Evolutionary conservation across 1,140 invertebrate species (phyloP).

Genomic region (Drosophila kikkawai): DNA sequence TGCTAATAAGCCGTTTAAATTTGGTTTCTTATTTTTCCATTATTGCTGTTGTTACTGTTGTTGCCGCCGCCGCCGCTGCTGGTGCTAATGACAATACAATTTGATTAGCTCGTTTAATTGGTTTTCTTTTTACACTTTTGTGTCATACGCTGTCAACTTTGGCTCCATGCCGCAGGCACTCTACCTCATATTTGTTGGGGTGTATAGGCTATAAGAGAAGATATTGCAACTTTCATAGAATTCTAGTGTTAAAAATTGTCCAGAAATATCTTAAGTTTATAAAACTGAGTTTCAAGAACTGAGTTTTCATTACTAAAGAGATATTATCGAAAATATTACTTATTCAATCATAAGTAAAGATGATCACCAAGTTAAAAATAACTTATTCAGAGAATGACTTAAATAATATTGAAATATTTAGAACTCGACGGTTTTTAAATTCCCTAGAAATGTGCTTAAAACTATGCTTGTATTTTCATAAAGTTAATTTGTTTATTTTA

Average conservation of each 20-base stretch:
- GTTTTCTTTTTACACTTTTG: slow-evolving; percentile 70
- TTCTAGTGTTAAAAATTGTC: too few species aligned
- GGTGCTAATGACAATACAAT: slow-evolving; percentile 79
- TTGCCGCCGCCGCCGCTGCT: not conserved
- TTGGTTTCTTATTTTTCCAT: slow-evolving; percentile 34
- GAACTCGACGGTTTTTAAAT: too few species aligned
- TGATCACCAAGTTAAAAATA: too few species aligned
- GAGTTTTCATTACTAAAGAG: too few species aligned
- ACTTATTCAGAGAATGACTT: too few species aligned
- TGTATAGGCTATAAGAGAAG: not conserved
- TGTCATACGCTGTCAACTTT: slow-evolving; percentile 63
- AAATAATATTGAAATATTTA: too few species aligned
- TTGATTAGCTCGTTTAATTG: slow-evolving; percentile 79
- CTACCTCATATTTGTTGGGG: not conserved
- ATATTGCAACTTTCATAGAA: too few species aligned
- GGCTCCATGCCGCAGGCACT: not conserved
- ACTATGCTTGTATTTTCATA: not conserved
- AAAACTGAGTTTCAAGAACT: too few species aligned
- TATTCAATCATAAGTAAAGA: too few species aligned
- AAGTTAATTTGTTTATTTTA: not conserved
- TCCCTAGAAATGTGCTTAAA: not conserved
- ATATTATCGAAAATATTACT: too few species aligned
- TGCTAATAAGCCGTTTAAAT: slow-evolving; percentile 81
- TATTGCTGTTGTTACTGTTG: slow-evolving; percentile 8
- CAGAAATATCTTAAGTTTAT: too few species aligned